Percentiles rank a stretch among this genome's conserved stretches.
These are phyloP conservation scores for Scaptomyza flava DNA, from an alignment of 2,888 invertebrate species.

Conservation along the genomic window DNA sequence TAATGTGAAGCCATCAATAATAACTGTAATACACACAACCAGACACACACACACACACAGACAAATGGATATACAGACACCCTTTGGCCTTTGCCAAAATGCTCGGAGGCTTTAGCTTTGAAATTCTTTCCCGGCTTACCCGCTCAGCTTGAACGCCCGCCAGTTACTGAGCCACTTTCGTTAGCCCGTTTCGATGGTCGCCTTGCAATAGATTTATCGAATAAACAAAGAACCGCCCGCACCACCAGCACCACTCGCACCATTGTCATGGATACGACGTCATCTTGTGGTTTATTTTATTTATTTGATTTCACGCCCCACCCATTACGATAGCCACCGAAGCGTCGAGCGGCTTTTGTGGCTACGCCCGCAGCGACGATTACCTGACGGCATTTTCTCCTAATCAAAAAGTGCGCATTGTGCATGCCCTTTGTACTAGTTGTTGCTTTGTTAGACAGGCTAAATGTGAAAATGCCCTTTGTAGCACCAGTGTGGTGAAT, in stretches of 20 bases:
- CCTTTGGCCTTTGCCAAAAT: slow-evolving; percentile 8
- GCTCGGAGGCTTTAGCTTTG: slow-evolving; percentile 2
- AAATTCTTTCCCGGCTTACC: slow-evolving; percentile 55
- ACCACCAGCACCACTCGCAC: slow-evolving; percentile 21
- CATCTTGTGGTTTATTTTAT: slow-evolving; percentile 77
- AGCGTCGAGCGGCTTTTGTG: slow-evolving; percentile 59
- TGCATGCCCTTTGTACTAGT: slow-evolving; percentile 54
- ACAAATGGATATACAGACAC: slow-evolving; percentile 17
- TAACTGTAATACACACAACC: slow-evolving; percentile 38
- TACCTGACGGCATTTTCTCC: slow-evolving; percentile 67
- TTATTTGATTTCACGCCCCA: slow-evolving; percentile 69
- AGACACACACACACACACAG: slow-evolving; percentile 5
- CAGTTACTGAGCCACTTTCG: slow-evolving; percentile 63
- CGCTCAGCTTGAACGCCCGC: slow-evolving; percentile 66
- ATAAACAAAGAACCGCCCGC: slow-evolving; percentile 64
- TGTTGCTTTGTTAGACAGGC: slow-evolving; percentile 26
- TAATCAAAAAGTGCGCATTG: slow-evolving; percentile 72
- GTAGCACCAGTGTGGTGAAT: slow-evolving; percentile 15
- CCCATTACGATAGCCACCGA: slow-evolving; percentile 36
- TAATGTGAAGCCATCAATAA: slow-evolving; percentile 77
- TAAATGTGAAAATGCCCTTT: slow-evolving; percentile 34
- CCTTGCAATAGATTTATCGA: slow-evolving; percentile 74
- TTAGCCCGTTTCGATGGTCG: slow-evolving; percentile 47
- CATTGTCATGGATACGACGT: slow-evolving; percentile 75
- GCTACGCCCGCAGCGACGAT: slow-evolving; percentile 67